Percentiles rank a stretch among this genome's conserved stretches.
These are phyloP conservation scores for Calidris pygmaea DNA, from an alignment of 2,113 vertebrate species.

Conservation along the genomic window DNA sequence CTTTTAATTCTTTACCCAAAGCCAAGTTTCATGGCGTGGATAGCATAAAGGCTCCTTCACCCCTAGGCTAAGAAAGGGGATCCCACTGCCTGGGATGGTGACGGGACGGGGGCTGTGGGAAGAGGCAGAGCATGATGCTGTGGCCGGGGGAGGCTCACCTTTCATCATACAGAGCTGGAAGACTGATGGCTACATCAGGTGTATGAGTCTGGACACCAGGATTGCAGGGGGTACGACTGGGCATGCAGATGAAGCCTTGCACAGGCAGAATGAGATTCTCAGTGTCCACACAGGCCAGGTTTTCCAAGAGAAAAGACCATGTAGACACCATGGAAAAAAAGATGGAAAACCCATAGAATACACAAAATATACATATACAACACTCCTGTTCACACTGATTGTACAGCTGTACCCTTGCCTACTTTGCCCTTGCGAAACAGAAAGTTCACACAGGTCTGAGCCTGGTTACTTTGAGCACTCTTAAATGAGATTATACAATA, in stretches of 20 bases:
- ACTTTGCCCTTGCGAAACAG: not conserved
- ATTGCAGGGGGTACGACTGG: fast-evolving
- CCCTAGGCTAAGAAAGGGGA: not conserved
- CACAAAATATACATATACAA: fast-evolving
- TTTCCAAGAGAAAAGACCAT: not conserved
- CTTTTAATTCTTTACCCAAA: not conserved
- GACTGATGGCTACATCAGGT: not conserved
- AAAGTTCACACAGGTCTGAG: not conserved
- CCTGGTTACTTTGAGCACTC: not conserved
- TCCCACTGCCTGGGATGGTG: not conserved
- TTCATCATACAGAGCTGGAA: fast-evolving
- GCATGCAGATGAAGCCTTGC: not conserved
- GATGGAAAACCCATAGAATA: not conserved
- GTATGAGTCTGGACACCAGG: not conserved
- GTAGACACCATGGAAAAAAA: not conserved
- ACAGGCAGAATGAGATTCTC: not conserved
- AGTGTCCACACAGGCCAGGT: not conserved
- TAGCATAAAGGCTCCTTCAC: not conserved
- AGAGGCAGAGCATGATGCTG: not conserved
- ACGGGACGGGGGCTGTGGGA: not conserved
- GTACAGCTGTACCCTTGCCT: not conserved
- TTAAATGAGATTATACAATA: not conserved
- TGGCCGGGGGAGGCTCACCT: not conserved
- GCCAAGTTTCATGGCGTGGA: not conserved
- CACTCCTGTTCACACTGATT: not conserved